Percentiles rank a stretch among this genome's conserved stretches.
These are phyloP conservation scores for Pelecanus crispus DNA, from an alignment of 2,113 vertebrate species.

Conservation along the genomic window DNA sequence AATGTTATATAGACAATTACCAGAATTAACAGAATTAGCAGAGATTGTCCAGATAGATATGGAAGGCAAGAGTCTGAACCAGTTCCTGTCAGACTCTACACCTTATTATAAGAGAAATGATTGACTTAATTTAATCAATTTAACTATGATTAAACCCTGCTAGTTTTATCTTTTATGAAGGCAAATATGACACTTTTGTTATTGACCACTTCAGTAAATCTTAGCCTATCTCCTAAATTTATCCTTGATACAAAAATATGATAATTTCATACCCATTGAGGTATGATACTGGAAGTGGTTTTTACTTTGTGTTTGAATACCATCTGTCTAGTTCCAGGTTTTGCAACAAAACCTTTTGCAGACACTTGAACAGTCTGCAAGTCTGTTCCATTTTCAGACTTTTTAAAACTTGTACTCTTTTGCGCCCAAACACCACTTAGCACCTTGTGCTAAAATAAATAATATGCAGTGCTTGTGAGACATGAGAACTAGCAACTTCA, in stretches of 20 bases:
- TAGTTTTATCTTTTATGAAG: background rate
- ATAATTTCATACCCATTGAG: background rate
- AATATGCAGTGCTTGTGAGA: background rate
- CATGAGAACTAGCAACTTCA: background rate
- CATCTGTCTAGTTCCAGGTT: background rate
- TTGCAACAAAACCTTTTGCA: background rate
- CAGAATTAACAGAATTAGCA: background rate
- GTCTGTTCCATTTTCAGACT: background rate
- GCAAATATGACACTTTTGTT: background rate
- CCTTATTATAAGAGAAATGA: background rate
- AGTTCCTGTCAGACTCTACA: background rate
- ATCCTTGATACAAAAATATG: background rate
- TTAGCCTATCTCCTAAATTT: background rate
- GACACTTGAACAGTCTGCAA: background rate
- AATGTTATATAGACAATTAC: background rate
- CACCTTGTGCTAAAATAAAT: background rate
- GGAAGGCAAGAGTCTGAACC: background rate
- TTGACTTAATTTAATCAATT: constrained; percentile 4
- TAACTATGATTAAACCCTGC: background rate
- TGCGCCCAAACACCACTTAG: background rate
- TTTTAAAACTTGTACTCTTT: background rate
- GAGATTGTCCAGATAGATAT: background rate
- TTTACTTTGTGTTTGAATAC: background rate
- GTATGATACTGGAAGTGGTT: background rate
- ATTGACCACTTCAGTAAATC: background rate